phyloP scores from a whole-genome alignment of 1,140 invertebrate genomes.

The Sinonovacula constricta region DNA sequence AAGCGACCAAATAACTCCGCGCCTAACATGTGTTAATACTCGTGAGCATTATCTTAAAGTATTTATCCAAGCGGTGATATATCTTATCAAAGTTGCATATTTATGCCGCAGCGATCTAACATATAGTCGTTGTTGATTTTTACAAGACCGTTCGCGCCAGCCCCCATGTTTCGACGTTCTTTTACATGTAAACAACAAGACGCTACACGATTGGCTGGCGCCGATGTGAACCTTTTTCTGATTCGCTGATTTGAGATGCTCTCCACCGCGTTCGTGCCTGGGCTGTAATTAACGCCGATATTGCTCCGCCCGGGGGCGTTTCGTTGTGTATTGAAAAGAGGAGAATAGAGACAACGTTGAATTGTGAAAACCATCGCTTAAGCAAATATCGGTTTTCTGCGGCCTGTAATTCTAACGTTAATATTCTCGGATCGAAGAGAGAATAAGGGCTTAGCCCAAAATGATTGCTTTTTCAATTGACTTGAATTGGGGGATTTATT shows the following conservation, averaged over 20 bases:
- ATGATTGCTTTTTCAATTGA: conserved; percentile 1
- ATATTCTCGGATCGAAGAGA: too few species aligned
- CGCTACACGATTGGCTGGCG: conserved; percentile 32
- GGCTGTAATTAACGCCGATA: too few species aligned
- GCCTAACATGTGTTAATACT: not conserved
- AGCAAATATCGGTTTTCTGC: too few species aligned
- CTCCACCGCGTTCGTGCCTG: conserved; percentile 20
- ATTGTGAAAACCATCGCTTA: too few species aligned
- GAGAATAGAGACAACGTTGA: too few species aligned
- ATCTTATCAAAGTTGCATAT: conserved; percentile 46
- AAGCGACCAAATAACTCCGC: too few species aligned
- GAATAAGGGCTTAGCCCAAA: not conserved
- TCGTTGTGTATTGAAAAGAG: too few species aligned
- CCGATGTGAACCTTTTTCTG: conserved; percentile 11
- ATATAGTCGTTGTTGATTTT: conserved; percentile 44
- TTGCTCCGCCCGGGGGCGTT: conserved; percentile 44
- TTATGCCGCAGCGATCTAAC: conserved; percentile 30
- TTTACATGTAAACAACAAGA: conserved; percentile 23
- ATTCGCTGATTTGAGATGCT: conserved; percentile 23
- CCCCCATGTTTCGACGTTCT: conserved; percentile 33
- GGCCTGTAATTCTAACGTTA: too few species aligned
- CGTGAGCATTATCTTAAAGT: not conserved
- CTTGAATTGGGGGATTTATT: conserved; percentile 38
- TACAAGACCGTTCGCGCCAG: conserved; percentile 41
- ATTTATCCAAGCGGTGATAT: conserved; percentile 7